Conservation (phyloP, 1,140 invertebrate genomes). For the Drosophila pallidifrons region DNA sequence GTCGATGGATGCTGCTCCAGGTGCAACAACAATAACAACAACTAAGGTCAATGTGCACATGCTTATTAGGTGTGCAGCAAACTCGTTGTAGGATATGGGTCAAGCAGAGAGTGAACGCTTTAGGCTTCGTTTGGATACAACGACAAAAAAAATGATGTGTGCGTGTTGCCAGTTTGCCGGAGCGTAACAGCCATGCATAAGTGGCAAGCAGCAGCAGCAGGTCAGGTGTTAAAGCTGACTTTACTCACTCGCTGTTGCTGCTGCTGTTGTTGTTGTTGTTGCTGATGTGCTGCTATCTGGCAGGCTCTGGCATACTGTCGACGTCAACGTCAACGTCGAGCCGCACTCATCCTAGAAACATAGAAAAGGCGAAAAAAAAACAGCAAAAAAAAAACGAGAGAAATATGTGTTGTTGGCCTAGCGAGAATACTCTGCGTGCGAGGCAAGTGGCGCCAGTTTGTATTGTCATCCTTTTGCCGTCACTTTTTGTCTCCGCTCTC, state of each 20-base stretch:
- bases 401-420: conserved; percentile 66
- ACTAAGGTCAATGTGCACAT: conserved; percentile 63
- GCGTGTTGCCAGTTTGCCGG: conserved; percentile 15
- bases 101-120: conserved; percentile 19
- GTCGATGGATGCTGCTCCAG: not conserved
- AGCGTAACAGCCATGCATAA: conserved; percentile 2
- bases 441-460: conserved; percentile 78
- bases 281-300: conserved; percentile 22
- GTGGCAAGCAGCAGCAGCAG: conserved; percentile 4
- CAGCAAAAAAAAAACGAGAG: not conserved
- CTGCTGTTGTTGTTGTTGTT: conserved; percentile 10
- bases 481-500: conserved; percentile 47
- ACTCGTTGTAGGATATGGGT: conserved; percentile 49
- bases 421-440: conserved; percentile 61
- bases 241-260: not conserved
- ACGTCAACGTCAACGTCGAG: conserved; percentile 53
- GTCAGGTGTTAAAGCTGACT: conserved; percentile 20
- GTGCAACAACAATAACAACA: not conserved
- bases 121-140: conserved; percentile 4
- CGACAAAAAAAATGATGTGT: conserved; percentile 13
- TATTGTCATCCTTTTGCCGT: conserved; percentile 76
- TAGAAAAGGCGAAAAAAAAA: conserved; percentile 26
- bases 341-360: conserved; percentile 45
- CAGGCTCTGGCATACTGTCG: conserved; percentile 64
- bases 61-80: conserved; percentile 17